Evolutionary conservation across 2,797 vertebrate species (phyloP), one percentile per base, ranked within the genome.

Genomic region (Cetoscarus ocellatus): DNA sequence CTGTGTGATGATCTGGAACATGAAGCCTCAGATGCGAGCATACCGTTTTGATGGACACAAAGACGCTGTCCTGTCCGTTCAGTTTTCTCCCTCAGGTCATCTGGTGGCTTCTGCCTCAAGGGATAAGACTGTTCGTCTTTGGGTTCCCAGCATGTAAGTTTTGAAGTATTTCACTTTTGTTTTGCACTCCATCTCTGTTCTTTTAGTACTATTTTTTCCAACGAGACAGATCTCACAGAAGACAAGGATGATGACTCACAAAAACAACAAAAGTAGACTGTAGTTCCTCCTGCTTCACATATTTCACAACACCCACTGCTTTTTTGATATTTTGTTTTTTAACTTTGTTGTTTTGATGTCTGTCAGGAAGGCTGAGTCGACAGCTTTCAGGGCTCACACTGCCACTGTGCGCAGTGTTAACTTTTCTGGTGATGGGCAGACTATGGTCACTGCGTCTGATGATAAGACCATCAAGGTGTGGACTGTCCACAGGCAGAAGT

Each of bases 381-480:
- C 95, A 0, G 89, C 94, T 36, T 98, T 99, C 88, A 95, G 93
- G 72, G 97, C 98, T 78, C 98, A 99, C 86, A 98, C 96, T 0
- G 96, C 86, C 68, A 96, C 96, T 0, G 97, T 99, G 62, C 96
- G 98, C 67, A 97, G 96, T 0, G 96, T 99, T 50, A 93, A 95
- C 86, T 99, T 99, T 90, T 98, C 97, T 54, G 89, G 80, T 0
- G 98, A 99, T 0, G 97, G 97, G 36, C 97, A 98, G 88, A 95
- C 85, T 47, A 80, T 99, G 19, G 94, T 99, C 75, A 99, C 98
- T 1, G 95, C 97, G 17, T 99, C 98, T 0, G 96, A 99, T n/a
- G 98, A 99, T 92, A 99, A 99, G 88, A 97, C 96, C 6, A 43
- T 99, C 73, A 99, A 99, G 92, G 94, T 99, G 61, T 99, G 98